Evolutionary conservation across 2,113 vertebrate genomes (phyloP).

Genomic region (Sorex fumeus): DNA sequence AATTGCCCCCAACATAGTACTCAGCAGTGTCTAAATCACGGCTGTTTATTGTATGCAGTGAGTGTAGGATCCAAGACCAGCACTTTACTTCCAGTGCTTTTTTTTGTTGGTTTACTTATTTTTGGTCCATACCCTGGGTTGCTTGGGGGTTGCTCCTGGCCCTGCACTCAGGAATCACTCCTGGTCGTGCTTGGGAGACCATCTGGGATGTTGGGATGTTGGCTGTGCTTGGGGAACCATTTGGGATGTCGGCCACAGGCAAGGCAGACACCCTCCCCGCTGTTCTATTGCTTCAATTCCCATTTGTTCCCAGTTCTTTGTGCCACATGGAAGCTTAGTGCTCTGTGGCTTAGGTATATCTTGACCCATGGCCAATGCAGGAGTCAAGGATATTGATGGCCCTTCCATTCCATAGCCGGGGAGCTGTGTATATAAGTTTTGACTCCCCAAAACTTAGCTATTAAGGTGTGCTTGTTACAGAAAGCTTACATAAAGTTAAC

Average conservation of each 20-base stretch:
- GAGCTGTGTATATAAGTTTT: neutral
- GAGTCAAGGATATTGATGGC: neutral
- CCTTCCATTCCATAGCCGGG: too few relatives aligned
- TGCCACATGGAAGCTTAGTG: neutral
- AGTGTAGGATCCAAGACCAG: neutral
- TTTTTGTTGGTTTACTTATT: too few relatives aligned
- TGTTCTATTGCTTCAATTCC: too few relatives aligned
- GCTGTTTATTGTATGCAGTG: neutral
- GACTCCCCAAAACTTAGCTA: neutral
- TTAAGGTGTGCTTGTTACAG: too few relatives aligned
- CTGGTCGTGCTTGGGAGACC: too few relatives aligned
- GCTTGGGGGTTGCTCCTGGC: too few relatives aligned
- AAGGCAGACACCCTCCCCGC: too few relatives aligned
- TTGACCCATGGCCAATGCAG: neutral
- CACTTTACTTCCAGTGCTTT: neutral
- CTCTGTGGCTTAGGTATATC: neutral
- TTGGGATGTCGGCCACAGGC: too few relatives aligned
- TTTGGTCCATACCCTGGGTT: too few relatives aligned
- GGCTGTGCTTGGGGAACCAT: too few relatives aligned
- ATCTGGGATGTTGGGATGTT: too few relatives aligned
- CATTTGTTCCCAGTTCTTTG: neutral
- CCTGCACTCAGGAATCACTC: too few relatives aligned
- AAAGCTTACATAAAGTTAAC: neutral
- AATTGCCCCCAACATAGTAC: conserved; percentile 35
- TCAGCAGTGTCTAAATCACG: neutral